Evolutionary conservation across 1,140 invertebrate species (phyloP).

Genomic region (Halictus rubicundus): DNA sequence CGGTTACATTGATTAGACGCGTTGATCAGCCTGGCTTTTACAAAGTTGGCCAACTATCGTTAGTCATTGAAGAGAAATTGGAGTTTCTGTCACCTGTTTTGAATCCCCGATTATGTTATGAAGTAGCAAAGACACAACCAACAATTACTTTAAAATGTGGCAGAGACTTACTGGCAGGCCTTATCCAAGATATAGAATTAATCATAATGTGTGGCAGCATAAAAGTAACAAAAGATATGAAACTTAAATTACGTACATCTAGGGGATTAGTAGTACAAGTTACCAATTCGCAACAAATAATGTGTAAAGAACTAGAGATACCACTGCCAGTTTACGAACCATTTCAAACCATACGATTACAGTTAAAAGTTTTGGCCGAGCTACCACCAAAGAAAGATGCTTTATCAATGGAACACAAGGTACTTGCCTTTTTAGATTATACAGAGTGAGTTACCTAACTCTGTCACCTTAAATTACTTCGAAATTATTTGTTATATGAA

Average conservation of each 20-base stretch:
- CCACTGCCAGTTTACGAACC: constrained; percentile 85
- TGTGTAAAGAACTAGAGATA: constrained; percentile 83
- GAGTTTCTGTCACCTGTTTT: constrained; percentile 79
- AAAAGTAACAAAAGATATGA: constrained; percentile 79
- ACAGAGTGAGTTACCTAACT: no score
- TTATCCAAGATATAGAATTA: constrained; percentile 86
- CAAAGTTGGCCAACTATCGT: constrained; percentile 83
- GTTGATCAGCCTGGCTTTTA: constrained; percentile 83
- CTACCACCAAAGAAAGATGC: constrained; percentile 86
- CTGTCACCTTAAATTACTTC: no score
- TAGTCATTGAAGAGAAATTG: constrained; percentile 82
- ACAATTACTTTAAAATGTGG: constrained; percentile 79
- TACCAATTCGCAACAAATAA: constrained; percentile 68
- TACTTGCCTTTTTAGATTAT: constrained; percentile 70
- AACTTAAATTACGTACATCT: constrained; percentile 82
- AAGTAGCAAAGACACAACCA: constrained; percentile 82
- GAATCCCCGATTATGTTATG: constrained; percentile 79
- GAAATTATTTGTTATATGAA: no score
- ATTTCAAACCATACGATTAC: constrained; percentile 84
- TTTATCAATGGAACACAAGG: constrained; percentile 86
- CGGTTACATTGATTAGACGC: constrained; percentile 83
- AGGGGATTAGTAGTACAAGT: constrained; percentile 81
- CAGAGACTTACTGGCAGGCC: constrained; percentile 85
- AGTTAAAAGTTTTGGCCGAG: constrained; percentile 86
- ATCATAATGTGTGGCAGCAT: constrained; percentile 86